phyloP scores from a whole-genome alignment of 2,797 vertebrate genomes.

The Tokudaia tokunoshimensis region DNA sequence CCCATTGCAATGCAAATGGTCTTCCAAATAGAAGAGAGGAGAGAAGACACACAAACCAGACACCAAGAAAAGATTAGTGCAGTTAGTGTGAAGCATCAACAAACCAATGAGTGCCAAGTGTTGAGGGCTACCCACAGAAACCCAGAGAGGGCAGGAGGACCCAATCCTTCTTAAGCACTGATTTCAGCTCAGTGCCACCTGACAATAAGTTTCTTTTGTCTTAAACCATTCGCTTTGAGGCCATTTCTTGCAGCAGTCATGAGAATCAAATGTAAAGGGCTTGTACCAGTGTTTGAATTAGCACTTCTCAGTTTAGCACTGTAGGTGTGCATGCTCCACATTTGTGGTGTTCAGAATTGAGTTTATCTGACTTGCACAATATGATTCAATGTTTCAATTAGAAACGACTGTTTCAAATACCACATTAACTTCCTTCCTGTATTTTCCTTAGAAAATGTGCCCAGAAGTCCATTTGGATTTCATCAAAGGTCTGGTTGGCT shows the following conservation, averaged over 20 bases:
- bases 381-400: not conserved
- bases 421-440: not conserved
- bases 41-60: not conserved
- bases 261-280: not conserved
- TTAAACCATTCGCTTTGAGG: not conserved
- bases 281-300: not conserved
- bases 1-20: not conserved
- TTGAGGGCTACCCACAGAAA: not conserved
- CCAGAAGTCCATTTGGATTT: not conserved
- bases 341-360: not conserved
- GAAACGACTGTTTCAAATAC: constrained; percentile 6
- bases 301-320: not conserved
- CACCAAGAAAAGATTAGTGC: not conserved
- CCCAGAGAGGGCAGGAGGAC: not conserved
- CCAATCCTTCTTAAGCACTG: not conserved
- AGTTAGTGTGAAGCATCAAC: not conserved
- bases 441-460: not conserved
- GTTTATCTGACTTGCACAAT: not conserved
- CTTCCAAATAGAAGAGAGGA: not conserved
- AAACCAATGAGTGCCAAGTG: not conserved
- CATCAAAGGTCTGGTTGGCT: not conserved
- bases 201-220: not conserved
- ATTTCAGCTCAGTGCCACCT: not conserved
- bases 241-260: not conserved
- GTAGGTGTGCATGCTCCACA: too few relatives aligned